phyloP scores from a whole-genome alignment of 2,113 vertebrate genomes.

The Tachysurus vachellii region DNA sequence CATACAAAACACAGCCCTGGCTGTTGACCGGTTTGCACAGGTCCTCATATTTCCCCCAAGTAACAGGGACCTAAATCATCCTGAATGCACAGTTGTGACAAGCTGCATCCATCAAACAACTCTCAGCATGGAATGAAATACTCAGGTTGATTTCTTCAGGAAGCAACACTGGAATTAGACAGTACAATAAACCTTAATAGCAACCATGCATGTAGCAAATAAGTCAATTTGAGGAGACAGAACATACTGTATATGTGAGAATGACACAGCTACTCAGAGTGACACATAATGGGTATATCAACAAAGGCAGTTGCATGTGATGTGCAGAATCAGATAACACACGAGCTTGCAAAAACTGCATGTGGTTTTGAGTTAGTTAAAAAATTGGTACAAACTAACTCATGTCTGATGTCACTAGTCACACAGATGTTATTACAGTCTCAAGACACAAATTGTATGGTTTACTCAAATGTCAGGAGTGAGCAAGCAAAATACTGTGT shows the following conservation, averaged over 20 bases:
- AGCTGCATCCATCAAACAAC: slow-evolving; percentile 59
- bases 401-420: slow-evolving; percentile 18
- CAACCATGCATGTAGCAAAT: neutral
- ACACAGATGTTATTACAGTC: slow-evolving; percentile 39
- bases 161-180: slow-evolving; percentile 16
- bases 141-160: neutral
- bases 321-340: slow-evolving; percentile 7
- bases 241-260: neutral
- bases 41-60: slow-evolving; percentile 30
- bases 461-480: neutral
- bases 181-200: slow-evolving; percentile 1
- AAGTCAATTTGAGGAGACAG: neutral
- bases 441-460: slow-evolving; percentile 28
- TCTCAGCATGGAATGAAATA: slow-evolving; percentile 42
- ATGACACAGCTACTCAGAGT: neutral
- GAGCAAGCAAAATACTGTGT: neutral
- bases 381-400: neutral
- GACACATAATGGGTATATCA: neutral
- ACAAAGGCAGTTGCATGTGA: neutral
- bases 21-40: slow-evolving; percentile 47
- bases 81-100: slow-evolving; percentile 57
- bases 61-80: neutral
- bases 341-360: neutral
- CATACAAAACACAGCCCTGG: slow-evolving; percentile 61
- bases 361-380: slow-evolving; percentile 22